Conservation (phyloP, 2,797 vertebrate genomes). For the Borostomias antarcticus region DNA sequence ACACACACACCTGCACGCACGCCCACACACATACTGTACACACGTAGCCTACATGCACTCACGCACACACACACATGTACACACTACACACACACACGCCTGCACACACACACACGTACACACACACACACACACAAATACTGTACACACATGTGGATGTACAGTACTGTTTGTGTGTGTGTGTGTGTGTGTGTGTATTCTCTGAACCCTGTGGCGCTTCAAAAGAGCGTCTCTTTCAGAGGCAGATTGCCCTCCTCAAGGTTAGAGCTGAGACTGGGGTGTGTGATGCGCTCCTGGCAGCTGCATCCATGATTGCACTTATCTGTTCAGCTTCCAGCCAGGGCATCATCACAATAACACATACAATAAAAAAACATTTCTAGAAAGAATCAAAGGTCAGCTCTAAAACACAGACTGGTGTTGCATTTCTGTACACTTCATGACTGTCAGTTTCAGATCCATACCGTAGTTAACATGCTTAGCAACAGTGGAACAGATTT, state of each 20-base stretch:
- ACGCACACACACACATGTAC: neutral
- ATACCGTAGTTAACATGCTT: neutral
- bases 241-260: conserved; percentile 47
- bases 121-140: neutral
- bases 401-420: neutral
- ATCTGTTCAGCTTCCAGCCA: conserved; percentile 6
- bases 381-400: conserved; percentile 6
- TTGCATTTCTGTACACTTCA: neutral
- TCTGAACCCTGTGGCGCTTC: conserved; percentile 40
- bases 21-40: neutral
- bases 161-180: conserved; percentile 3
- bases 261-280: conserved; percentile 33
- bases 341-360: too few relatives aligned
- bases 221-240: conserved; percentile 53
- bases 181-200: neutral
- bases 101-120: neutral
- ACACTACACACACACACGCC: neutral
- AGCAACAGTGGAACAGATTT: neutral
- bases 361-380: too few relatives aligned
- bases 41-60: too few relatives aligned
- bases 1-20: neutral
- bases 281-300: conserved; percentile 3
- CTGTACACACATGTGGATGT: neutral
- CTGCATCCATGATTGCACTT: conserved; percentile 11
- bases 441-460: neutral